A percentile compares a stretch with the other conserved stretches of the same genome.
These are phyloP conservation scores for Ladona fulva DNA, from an alignment of 1,140 invertebrate genomes.

Conservation along the genomic window DNA sequence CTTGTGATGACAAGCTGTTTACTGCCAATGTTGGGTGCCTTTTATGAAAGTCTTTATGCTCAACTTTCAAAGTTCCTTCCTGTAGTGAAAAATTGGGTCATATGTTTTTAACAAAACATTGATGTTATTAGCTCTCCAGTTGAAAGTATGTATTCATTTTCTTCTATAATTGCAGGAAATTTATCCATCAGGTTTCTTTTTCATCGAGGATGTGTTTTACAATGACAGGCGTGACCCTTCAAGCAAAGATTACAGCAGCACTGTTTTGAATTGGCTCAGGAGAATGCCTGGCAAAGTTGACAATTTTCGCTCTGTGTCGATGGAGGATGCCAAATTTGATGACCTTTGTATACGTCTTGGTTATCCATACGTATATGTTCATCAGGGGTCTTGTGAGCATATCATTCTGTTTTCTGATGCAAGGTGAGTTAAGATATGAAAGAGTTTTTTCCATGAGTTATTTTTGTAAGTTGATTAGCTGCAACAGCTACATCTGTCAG, in stretches of 20 bases:
- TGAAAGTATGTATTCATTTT: no score
- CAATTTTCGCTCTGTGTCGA: constrained; percentile 42
- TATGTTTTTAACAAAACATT: no score
- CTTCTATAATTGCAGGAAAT: constrained; percentile 45
- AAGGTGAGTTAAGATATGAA: no score
- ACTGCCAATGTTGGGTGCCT: no score
- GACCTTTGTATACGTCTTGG: constrained; percentile 58
- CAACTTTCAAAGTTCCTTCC: no score
- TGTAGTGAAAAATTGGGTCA: no score
- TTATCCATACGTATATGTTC: constrained; percentile 72
- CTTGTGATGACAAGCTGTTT: no score
- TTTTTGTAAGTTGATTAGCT: no score
- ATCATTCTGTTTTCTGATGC: constrained; percentile 66
- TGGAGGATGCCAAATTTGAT: constrained; percentile 52
- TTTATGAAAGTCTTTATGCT: no score
- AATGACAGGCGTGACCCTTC: constrained; percentile 52
- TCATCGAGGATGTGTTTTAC: constrained; percentile 70
- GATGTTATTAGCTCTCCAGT: no score
- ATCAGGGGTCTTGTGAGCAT: constrained; percentile 86
- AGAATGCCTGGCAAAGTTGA: constrained; percentile 30
- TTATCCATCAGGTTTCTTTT: constrained; percentile 66
- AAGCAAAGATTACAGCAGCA: constrained; percentile 53
- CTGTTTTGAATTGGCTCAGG: constrained; percentile 55
- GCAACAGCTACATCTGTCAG: no score
- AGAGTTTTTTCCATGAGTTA: no score